phyloP scores from a whole-genome alignment of 2,888 invertebrate genomes.

The Caenorhabditis macrosperma region DNA sequence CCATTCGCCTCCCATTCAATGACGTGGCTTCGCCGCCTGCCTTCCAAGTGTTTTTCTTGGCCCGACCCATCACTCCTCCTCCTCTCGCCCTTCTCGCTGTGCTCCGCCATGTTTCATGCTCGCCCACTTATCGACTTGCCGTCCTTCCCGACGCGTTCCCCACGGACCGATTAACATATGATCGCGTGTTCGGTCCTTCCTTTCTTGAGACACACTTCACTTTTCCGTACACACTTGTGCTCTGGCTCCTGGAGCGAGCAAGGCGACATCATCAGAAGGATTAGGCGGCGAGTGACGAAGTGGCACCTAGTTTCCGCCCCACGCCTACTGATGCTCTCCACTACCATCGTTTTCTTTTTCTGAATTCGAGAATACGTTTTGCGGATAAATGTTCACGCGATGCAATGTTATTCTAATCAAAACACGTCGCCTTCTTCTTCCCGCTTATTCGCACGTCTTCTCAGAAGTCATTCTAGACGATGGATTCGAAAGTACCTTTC shows the following conservation, averaged over 20 bases:
- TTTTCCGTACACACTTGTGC: constrained; percentile 14
- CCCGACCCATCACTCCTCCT: constrained; percentile 9
- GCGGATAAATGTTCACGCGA: constrained; percentile 30
- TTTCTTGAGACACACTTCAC: constrained; percentile 11
- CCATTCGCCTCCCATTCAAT: constrained; percentile 36
- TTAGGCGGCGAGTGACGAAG: constrained; percentile 14
- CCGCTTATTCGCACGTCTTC: not conserved
- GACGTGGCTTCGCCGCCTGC: constrained; percentile 31
- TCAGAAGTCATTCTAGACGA: not conserved
- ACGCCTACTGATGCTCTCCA: not conserved
- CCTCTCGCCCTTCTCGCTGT: constrained; percentile 13
- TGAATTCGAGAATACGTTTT: not conserved
- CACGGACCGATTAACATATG: constrained; percentile 45
- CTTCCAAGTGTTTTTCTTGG: constrained; percentile 7
- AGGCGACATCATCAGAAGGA: constrained; percentile 25
- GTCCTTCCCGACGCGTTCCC: constrained; percentile 20
- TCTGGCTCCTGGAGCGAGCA: not conserved
- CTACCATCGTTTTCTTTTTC: not conserved
- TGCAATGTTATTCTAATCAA: constrained; percentile 11
- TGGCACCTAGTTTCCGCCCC: not conserved
- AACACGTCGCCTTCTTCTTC: constrained; percentile 7
- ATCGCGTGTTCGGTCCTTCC: constrained; percentile 41
- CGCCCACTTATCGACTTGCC: constrained; percentile 42
- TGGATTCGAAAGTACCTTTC: constrained; percentile 28
- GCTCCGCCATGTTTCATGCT: constrained; percentile 19